These are phyloP conservation scores for Tetrax tetrax DNA, from an alignment of 2,113 vertebrate genomes.

Conservation along the genomic window DNA sequence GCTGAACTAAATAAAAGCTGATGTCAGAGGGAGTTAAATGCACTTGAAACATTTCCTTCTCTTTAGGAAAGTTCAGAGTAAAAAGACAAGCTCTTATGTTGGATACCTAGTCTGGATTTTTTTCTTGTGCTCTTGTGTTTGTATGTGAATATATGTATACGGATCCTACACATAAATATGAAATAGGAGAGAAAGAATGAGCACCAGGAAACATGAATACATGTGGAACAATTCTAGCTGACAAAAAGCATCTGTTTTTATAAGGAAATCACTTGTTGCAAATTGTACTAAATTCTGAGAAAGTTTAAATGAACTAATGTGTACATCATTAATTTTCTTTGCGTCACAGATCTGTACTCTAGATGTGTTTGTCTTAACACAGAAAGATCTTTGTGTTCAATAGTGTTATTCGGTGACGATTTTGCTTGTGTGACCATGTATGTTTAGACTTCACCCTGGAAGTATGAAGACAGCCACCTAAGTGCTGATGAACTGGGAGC, in stretches of 20 bases:
- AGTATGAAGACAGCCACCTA: rapidly evolving
- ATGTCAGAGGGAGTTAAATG: not conserved
- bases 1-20: constrained; percentile 10
- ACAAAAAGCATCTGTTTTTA: not conserved
- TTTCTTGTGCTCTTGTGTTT: not conserved
- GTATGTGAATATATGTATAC: not conserved
- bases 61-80: not conserved
- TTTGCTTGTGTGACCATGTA: not conserved
- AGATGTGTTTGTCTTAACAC: not conserved
- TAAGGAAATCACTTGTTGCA: not conserved
- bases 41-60: not conserved
- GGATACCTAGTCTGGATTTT: not conserved
- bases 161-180: not conserved
- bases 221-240: not conserved
- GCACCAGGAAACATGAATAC: not conserved
- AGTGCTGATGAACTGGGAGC: not conserved
- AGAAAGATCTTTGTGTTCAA: not conserved
- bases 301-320: not conserved
- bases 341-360: not conserved
- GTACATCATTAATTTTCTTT: not conserved
- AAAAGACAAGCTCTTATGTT: not conserved
- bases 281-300: not conserved
- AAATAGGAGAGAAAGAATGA: not conserved
- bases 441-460: rapidly evolving
- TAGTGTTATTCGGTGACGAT: not conserved